Base-by-base conservation (phyloP, 2,888 invertebrate genomes). In the Prosopocoilus inquinatus region DNA sequence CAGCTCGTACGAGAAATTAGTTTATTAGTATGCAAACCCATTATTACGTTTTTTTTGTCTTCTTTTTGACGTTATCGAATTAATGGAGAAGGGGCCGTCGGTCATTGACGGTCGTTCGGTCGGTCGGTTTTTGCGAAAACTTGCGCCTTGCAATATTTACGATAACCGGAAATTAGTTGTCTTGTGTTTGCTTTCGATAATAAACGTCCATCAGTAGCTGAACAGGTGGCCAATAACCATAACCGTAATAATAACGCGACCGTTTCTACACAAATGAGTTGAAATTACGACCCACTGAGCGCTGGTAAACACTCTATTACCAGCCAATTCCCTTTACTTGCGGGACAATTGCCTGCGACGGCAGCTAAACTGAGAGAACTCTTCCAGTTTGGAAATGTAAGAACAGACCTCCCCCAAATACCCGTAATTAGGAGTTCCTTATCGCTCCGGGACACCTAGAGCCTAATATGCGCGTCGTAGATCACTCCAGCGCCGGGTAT, bases 171-270 rank as follows among this genome's bases (percentile, higher is more conserved):
- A 47, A 53, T 48, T 47, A 47, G 47, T 45, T 50, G 60, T 55
- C 57, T 60, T 60, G 50, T 57, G 61, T 58, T 59, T 54, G 59
- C 63, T 58, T 63, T 63, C 63, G 55, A 64, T 63, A 60, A 60
- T 62, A 64, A 65, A 64, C 64, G 65, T 63, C 66, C 66, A 64
- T 66, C 67, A 67, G 64, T 63, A 61, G 63, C 61, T 64, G 75
- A 78, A 78, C 78, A 78, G 78, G 78, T 78, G 78, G 78, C 76
- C 78, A 78, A 78, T 78, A 78, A 78, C 78, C 77, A 77, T 77
- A 77, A 78, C 76, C 76, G 76, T 78, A 77, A 77, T 77, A 75
- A 77, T 77, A 77, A 76, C 76, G 75, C 75, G 75, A 76, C 76
- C 76, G 74, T 78, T 77, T 75, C 78, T 76, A 77, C 77, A 77